phyloP scores from a whole-genome alignment of 2,888 invertebrate species.

The Masnerella sp. region DNA sequence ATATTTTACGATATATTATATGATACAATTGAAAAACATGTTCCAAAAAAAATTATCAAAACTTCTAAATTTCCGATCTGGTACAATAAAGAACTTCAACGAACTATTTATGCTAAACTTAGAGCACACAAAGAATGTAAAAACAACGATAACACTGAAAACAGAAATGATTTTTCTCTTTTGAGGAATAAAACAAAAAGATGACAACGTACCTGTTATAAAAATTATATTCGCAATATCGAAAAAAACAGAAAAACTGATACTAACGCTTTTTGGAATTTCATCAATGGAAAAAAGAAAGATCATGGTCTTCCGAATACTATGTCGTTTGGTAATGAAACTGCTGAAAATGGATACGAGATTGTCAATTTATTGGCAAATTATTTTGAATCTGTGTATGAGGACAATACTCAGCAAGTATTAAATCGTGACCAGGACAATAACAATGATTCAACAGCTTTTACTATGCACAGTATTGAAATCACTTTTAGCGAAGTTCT shows the following conservation, averaged over 20 bases:
- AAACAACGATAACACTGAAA: not conserved
- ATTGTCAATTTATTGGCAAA: not conserved
- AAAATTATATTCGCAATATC: not conserved
- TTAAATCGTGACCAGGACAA: not conserved
- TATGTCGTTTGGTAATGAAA: not conserved
- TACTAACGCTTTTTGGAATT: constrained; percentile 6
- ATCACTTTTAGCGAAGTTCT: not conserved
- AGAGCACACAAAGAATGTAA: not conserved
- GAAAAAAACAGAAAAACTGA: not conserved
- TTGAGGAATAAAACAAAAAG: not conserved
- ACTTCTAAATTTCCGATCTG: not conserved
- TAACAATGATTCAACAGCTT: not conserved
- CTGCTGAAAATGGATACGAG: not conserved
- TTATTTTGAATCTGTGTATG: constrained; percentile 2
- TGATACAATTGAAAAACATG: not conserved
- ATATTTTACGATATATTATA: not conserved
- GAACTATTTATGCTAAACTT: not conserved
- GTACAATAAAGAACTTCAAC: not conserved
- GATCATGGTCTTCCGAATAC: constrained; percentile 2
- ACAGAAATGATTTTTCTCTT: not conserved
- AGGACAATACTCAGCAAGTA: not conserved
- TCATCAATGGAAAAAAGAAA: not conserved
- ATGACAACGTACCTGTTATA: not conserved
- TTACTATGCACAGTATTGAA: not conserved
- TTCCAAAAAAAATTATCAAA: not conserved